Evolutionary conservation across 2,797 vertebrate genomes (phyloP), one percentile per base, ranked within the genome.

Genomic region (Falco berigora): DNA sequence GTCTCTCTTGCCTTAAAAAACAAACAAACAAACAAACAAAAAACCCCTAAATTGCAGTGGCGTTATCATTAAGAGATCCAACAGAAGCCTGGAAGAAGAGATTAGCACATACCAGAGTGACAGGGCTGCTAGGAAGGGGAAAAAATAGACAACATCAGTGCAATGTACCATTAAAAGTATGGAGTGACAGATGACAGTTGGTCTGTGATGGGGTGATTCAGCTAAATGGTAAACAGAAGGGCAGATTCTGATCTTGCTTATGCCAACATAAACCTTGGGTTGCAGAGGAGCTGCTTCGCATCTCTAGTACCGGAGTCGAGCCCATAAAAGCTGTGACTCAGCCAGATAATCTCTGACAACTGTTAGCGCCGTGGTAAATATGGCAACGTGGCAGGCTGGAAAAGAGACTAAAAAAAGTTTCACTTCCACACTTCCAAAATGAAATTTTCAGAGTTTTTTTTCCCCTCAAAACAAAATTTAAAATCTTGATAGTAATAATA

Each of bases 141-240:
- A 94, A 96, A 96, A 95, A 96, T 90, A 96, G 94, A 89, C 94
- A 97, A 94, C 95, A 95, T 95, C 93, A 95, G 96, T 94, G 96
- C 94, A 95, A 96, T 91, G 91, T 95, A 97, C 93, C 94, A 93
- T 96, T 96, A 96, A 96, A 97, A 96, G 95, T 94, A 95, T 76
- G 94, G 93, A 96, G 92, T 95, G 95, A 95, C 96, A 97, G 96
- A 84, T 97, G 96, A 93, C 95, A 97, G 96, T 97, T 97, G 96
- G 96, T 97, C 94, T 95, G 94, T 92, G 96, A 95, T 96, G 96
- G 95, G 94, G 96, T 97, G 96, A 97, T 97, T 96, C 96, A 97
- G 95, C 96, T 97, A 95, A 97, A 97, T 94, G 94, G 89, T 94
- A 96, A 97, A 96, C 96, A 97, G 96, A 96, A 96, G 96, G 96